Evolutionary conservation across 2,797 vertebrate species (phyloP), one percentile per base, ranked within the genome.

Genomic region (Phoeniculus purpureus): DNA sequence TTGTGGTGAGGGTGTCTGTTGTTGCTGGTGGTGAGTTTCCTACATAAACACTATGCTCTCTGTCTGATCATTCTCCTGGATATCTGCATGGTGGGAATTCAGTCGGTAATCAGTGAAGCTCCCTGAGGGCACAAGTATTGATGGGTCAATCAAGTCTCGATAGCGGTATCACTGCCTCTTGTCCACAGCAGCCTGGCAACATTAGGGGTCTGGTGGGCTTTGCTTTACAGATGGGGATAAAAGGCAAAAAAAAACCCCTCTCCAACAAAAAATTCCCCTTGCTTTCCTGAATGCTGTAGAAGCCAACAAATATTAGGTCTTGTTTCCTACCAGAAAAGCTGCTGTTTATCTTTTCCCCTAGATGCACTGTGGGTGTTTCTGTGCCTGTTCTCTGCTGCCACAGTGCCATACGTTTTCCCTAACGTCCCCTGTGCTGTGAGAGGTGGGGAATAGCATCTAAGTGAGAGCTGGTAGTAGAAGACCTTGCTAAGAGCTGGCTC

Each of bases 341-440:
- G 51, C 8, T 79, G 15, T 26, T 55, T 29, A 15, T 13, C 20
- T n/a, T 47, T 64, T 71, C 18, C 71, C 16, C 21, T 9, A n/a
- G 22, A 20, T 34, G 19, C 22, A 9, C 56, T 80, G 18, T 3
- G 15, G 21, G 17, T 15, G 22, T 15, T 86, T 45, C 40, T 75
- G 34, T 58, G 59, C 26, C 61, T 51, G 23, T 77, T 51, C 45
- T 64, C 47, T 37, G 32, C 56, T 65, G 55, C 47, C 27, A 3
- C 60, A 5, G 37, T 16, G n/a, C 48, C 1, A 1, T 47, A 40
- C 0, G 0, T 31, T 72, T 59, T 75, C 27, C n/a, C 0, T 3
- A n/a, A 3, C 4, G 12, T 3, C 2, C 7, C 10, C 45, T 19
- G 18, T 1, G 9, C 60, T 32, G 34, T 34, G 54, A 80, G 20